A percentile compares a stretch with the other conserved stretches of the same genome.
Evolutionary conservation across 2,888 invertebrate species (phyloP).

Genomic region (Linyphia triangularis): DNA sequence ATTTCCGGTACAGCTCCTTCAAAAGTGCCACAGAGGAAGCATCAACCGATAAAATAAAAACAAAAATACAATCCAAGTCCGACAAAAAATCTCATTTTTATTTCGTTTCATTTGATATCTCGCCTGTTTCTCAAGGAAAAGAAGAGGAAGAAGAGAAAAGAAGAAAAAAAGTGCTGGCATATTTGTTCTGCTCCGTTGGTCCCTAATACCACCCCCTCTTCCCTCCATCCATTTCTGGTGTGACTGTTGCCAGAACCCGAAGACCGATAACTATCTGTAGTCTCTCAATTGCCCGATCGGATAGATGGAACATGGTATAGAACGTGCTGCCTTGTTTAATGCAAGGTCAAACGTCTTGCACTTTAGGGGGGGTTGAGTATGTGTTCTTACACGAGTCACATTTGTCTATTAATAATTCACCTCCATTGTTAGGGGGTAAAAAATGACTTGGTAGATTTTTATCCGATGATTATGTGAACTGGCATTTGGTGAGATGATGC

Average conservation of each 20-base stretch:
- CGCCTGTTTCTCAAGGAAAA: constrained; percentile 54
- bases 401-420: too few species aligned
- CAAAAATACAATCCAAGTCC: constrained; percentile 44
- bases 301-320: not conserved
- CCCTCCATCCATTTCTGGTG: not conserved
- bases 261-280: constrained; percentile 54
- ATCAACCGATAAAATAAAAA: constrained; percentile 18
- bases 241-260: not conserved
- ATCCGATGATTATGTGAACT: too few species aligned
- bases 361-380: not conserved
- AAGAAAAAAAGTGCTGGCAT: constrained; percentile 60
- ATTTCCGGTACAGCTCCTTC: constrained; percentile 69
- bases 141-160: too few species aligned
- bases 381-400: not conserved
- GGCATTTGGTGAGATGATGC: too few species aligned
- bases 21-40: not conserved
- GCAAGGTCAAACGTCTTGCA: constrained; percentile 69
- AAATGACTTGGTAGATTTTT: too few species aligned
- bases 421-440: too few species aligned
- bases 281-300: constrained; percentile 32
- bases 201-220: constrained; percentile 61
- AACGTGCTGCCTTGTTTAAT: constrained; percentile 30
- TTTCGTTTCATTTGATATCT: constrained; percentile 26
- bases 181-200: constrained; percentile 72
- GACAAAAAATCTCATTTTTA: constrained; percentile 60